Conservation (phyloP, 2,113 vertebrate genomes). For the Chionomys nivalis region DNA sequence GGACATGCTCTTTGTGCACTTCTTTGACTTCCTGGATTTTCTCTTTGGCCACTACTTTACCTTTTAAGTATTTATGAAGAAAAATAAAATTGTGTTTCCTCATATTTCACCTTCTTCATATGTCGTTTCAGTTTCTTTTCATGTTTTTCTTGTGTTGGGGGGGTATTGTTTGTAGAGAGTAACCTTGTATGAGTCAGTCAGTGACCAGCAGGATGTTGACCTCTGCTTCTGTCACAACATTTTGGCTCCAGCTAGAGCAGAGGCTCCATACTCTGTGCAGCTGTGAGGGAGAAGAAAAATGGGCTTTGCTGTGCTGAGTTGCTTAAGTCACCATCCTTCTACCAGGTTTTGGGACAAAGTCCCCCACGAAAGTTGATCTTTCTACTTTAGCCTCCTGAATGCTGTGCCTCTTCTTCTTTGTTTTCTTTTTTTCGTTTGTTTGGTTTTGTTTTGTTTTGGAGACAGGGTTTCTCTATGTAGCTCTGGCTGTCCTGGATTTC, state of each 20-base stretch:
- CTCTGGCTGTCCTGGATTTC: no score
- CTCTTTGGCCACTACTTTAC: conserved; percentile 95
- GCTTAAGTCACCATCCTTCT: not conserved
- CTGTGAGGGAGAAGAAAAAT: not conserved
- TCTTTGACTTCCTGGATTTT: conserved; percentile 99
- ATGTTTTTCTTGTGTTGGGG: not conserved
- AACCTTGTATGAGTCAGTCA: not conserved
- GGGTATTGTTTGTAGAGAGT: not conserved
- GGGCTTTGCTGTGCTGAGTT: not conserved
- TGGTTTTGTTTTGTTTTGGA: no score
- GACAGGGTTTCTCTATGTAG: no score
- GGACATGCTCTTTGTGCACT: conserved; percentile 97
- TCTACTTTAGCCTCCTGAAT: not conserved
- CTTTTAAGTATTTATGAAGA: conserved; percentile 83
- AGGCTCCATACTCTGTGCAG: not conserved
- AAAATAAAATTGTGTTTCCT: not conserved
- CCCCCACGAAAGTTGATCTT: not conserved
- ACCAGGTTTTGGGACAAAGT: not conserved
- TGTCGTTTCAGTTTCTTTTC: not conserved
- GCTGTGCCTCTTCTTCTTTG: no score
- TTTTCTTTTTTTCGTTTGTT: no score
- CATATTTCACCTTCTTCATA: not conserved
- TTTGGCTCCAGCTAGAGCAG: not conserved
- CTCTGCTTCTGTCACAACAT: not conserved
- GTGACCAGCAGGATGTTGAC: not conserved